Evolutionary conservation across 1,140 invertebrate genomes (phyloP).

Genomic region (Zophobas atratus): DNA sequence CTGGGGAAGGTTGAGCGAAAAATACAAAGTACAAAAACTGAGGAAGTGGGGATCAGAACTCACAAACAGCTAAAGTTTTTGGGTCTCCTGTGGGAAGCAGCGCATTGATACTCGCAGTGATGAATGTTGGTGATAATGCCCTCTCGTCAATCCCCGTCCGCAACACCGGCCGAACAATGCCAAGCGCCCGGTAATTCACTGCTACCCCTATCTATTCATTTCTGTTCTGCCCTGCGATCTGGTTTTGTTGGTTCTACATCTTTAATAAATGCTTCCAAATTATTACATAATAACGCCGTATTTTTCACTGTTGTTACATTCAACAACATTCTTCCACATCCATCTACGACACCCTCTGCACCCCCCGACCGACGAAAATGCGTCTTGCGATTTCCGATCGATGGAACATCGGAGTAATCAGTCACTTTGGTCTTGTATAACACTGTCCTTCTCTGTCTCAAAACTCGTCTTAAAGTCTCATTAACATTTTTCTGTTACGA

Average conservation of each 20-base stretch:
- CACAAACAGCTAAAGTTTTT: slow-evolving; percentile 65
- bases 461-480: no score
- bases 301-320: slow-evolving; percentile 55
- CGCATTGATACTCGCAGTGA: slow-evolving; percentile 69
- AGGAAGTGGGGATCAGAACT: slow-evolving; percentile 62
- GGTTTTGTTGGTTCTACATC: slow-evolving; percentile 58
- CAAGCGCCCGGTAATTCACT: slow-evolving; percentile 65
- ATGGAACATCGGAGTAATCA: no score
- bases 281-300: slow-evolving; percentile 63
- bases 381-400: no score
- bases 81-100: slow-evolving; percentile 67
- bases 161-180: slow-evolving; percentile 67
- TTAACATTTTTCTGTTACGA: no score
- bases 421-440: no score
- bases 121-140: slow-evolving; percentile 69
- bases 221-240: slow-evolving; percentile 52
- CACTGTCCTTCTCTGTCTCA: no score
- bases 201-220: slow-evolving; percentile 67
- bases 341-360: no score
- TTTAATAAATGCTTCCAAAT: slow-evolving; percentile 64
- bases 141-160: slow-evolving; percentile 69
- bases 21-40: slow-evolving; percentile 65
- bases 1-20: slow-evolving; percentile 60
- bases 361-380: no score
- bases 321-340: no score